Evolutionary conservation across 2,113 vertebrate species (phyloP).

Genomic region (Peucedramus taeniatus): DNA sequence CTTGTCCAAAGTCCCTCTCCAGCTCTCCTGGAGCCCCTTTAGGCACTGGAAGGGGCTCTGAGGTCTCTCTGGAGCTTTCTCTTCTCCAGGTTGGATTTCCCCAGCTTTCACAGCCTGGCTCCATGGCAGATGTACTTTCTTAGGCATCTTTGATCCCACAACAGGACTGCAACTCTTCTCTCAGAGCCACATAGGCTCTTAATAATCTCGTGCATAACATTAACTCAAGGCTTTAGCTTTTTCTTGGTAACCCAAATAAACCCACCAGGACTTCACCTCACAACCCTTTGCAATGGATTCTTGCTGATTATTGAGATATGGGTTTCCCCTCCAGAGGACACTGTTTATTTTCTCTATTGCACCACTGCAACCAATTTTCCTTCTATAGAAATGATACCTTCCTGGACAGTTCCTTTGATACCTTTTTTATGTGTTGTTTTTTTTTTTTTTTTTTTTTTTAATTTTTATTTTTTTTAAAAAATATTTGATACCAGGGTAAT

Average conservation of each 20-base stretch:
- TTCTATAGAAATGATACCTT: not conserved
- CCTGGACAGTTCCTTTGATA: not conserved
- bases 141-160: not conserved
- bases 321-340: not conserved
- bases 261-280: not conserved
- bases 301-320: not conserved
- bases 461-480: not conserved
- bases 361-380: not conserved
- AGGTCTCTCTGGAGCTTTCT: not conserved
- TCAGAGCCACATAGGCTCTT: not conserved
- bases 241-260: not conserved
- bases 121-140: not conserved
- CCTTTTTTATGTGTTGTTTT: not conserved
- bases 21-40: not conserved
- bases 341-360: not conserved
- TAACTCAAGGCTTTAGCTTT: not conserved
- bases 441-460: not conserved
- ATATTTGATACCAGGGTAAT: not conserved
- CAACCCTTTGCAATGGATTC: not conserved
- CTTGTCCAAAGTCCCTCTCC: not conserved
- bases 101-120: not conserved
- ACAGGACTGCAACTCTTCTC: not conserved
- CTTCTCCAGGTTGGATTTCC: not conserved
- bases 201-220: rapidly evolving
- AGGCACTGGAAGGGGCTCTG: not conserved